phyloP scores from a whole-genome alignment of 2,888 invertebrate species.

The Drosophila subquinaria region DNA sequence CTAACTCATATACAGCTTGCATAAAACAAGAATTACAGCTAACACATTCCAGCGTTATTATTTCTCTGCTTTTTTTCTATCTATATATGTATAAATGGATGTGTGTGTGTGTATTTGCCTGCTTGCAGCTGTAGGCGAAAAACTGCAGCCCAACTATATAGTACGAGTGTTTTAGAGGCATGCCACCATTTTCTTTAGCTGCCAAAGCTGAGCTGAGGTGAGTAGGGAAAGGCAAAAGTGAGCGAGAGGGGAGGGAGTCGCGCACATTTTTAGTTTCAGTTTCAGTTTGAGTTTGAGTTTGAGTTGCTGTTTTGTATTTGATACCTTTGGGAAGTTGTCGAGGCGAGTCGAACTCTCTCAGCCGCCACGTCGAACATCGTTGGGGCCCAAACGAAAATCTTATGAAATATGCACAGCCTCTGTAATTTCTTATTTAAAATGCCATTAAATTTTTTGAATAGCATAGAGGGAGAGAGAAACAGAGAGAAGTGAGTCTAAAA shows the following conservation, averaged over 20 bases:
- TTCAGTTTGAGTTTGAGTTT: constrained; percentile 49
- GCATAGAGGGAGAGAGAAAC: constrained; percentile 63
- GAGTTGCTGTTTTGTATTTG: constrained; percentile 67
- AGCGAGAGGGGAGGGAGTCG: constrained; percentile 24
- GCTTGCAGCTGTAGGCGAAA: constrained; percentile 49
- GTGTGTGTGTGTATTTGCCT: constrained; percentile 2
- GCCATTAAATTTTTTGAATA: constrained; percentile 86
- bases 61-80: constrained; percentile 47
- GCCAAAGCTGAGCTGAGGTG: background rate
- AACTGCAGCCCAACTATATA: constrained; percentile 59
- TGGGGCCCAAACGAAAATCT: constrained; percentile 75
- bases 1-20: constrained; percentile 5
- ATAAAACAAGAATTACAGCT: constrained; percentile 78
- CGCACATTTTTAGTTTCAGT: constrained; percentile 60
- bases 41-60: constrained; percentile 77
- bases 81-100: constrained; percentile 27
- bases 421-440: constrained; percentile 86
- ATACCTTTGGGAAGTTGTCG: constrained; percentile 76
- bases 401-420: constrained; percentile 85
- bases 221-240: too few species aligned
- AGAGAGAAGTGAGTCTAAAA: constrained; percentile 56
- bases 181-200: constrained; percentile 69
- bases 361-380: constrained; percentile 70
- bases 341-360: constrained; percentile 33
- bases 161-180: constrained; percentile 63